Conservation (phyloP, 1,140 invertebrate species). For the Choristoneura fumiferana region DNA sequence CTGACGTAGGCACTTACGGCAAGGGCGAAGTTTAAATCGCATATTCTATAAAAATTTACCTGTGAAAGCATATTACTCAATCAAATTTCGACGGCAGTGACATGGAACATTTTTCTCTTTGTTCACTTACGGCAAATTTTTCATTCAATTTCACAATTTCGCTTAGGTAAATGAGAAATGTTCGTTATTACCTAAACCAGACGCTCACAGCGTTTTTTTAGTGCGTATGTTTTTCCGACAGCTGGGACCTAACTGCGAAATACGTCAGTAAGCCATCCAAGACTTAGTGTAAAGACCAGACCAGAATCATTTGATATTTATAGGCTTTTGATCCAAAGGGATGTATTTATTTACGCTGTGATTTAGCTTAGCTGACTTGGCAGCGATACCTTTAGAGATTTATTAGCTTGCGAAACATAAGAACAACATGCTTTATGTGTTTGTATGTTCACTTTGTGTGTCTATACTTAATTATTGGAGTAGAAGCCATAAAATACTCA, state of each 20-base stretch:
- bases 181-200: neutral
- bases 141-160: conserved; percentile 13
- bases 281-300: neutral
- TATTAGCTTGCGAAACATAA: neutral
- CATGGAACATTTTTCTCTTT: conserved; percentile 13
- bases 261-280: too few species aligned
- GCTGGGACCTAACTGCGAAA: too few species aligned
- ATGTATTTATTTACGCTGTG: neutral
- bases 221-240: too few species aligned
- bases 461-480: too few species aligned
- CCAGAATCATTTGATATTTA: neutral
- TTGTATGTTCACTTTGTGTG: too few species aligned
- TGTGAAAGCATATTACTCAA: conserved; percentile 11
- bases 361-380: neutral
- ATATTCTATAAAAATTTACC: conserved; percentile 3
- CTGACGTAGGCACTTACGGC: neutral
- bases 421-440: too few species aligned
- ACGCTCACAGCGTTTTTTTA: neutral
- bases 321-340: neutral
- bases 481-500: too few species aligned
- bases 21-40: neutral
- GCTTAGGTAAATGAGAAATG: conserved; percentile 10
- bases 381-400: neutral
- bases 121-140: conserved; percentile 14
- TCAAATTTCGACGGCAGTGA: conserved; percentile 13